Percentiles rank a stretch among this genome's conserved stretches.
Evolutionary conservation across 2,797 vertebrate species (phyloP).

Genomic region (Enteromius paludinosus): DNA sequence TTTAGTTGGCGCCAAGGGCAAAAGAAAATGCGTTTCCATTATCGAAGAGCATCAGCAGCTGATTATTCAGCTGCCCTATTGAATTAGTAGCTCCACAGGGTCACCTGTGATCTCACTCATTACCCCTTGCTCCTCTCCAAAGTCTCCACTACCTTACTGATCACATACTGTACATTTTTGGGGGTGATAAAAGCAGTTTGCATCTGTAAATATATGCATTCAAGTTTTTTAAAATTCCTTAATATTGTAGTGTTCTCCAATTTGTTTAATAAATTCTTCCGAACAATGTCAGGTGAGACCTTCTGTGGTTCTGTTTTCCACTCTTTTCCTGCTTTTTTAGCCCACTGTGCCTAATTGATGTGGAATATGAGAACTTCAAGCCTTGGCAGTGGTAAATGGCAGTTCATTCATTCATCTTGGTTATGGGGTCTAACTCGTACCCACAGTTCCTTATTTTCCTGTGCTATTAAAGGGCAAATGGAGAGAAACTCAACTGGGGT

Average conservation of each 20-base stretch:
- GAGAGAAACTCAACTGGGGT: slow-evolving; percentile 52
- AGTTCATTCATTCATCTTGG: slow-evolving; percentile 52
- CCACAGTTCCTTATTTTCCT: slow-evolving; percentile 52
- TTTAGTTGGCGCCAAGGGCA: slow-evolving; percentile 35
- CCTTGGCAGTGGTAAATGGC: slow-evolving; percentile 30
- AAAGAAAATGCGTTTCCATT: slow-evolving; percentile 44
- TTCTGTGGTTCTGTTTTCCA: background rate
- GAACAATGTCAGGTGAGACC: background rate
- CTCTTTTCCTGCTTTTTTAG: slow-evolving; percentile 21
- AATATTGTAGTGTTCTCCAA: background rate
- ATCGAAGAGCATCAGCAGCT: slow-evolving; percentile 38
- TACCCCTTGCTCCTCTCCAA: slow-evolving; percentile 29
- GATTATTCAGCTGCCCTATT: slow-evolving; percentile 47
- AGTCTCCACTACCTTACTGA: slow-evolving; percentile 47
- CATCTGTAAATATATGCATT: background rate
- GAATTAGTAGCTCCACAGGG: slow-evolving; percentile 46
- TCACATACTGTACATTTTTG: slow-evolving; percentile 35
- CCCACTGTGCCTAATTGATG: slow-evolving; percentile 35
- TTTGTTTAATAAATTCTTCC: background rate
- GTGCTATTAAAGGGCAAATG: slow-evolving; percentile 59
- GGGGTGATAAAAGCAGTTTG: too few species aligned
- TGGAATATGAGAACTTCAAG: slow-evolving; percentile 42
- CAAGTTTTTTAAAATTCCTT: background rate
- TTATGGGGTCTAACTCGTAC: slow-evolving; percentile 53
- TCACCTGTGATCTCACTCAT: slow-evolving; percentile 62